Base-by-base conservation (phyloP, 1,140 invertebrate species). In the Homalodisca vitripennis region DNA sequence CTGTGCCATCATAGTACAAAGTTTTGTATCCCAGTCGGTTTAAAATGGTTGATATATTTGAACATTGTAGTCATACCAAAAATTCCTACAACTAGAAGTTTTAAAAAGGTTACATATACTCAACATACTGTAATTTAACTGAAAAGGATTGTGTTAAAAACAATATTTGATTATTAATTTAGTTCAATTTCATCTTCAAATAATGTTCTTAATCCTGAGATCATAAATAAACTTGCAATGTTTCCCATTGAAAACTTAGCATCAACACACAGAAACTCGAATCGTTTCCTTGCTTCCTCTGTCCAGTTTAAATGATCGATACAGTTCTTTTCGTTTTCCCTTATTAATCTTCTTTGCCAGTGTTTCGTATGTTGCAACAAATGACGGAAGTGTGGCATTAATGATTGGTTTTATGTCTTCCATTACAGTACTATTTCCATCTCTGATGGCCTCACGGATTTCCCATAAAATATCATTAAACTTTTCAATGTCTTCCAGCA, bases 211-310 rank as follows among this genome's bases (percentile, higher is more conserved):
- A 14, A 51, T 10, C 3, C 17, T 22, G 3, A 51, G 48, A 51
- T 51, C 48, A 20, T 51, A 51, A 14, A 51, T 22, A n/a, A 3
- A 51, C 48, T 20, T 51, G 48, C 22, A 51, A 51, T 10, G 48
- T 51, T 51, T 51, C 48, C 48, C 48, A 51, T n/a, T 51, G 48
- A n/a, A n/a, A 51, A 51, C 22, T 51, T 51, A 3, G 48, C 48
- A 20, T 51, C 48, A 3, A 51, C 48, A 51, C 48, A 51, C 22
- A 51, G 22, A 51, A 10, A 51, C 48, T 51, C 48, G n/a, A 51
- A 51, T 3, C 48, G 6, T 3, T 51, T n/a, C 22, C n/a, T 51
- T 51, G 48, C 22, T 51, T 51, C 48, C 3, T 51, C 22, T 20
- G 48, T 12, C 48, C 48, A 51, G 22, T 51, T 51, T 3, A 51